These are phyloP conservation scores for Copidosoma floridanum DNA, from an alignment of 1,140 invertebrate genomes.

Conservation along the genomic window DNA sequence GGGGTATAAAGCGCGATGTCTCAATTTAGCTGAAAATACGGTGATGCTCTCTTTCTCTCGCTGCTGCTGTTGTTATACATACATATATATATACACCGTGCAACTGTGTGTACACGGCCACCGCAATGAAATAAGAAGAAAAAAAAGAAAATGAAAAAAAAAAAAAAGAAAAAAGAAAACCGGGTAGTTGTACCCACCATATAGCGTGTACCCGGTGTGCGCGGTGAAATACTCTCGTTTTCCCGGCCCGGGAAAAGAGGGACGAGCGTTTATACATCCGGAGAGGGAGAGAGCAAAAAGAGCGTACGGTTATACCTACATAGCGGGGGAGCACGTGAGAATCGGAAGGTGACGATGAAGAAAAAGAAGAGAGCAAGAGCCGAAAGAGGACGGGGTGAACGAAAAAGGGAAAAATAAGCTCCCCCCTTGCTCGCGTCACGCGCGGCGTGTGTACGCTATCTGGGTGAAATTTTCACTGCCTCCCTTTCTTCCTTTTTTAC, in stretches of 20 bases:
- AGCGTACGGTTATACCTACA: constrained; percentile 3
- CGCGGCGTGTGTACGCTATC: too few relatives aligned
- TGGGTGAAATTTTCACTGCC: too few relatives aligned
- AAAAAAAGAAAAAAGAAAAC: constrained; percentile 21
- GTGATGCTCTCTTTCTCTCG: background rate
- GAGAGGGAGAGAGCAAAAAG: background rate
- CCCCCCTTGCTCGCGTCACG: too few relatives aligned
- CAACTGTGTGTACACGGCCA: too few relatives aligned
- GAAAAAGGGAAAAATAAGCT: constrained; percentile 23
- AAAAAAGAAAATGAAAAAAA: too few relatives aligned
- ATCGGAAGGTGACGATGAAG: constrained; percentile 26
- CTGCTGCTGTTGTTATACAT: too few relatives aligned
- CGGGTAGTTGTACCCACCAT: constrained; percentile 6
- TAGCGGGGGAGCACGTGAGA: constrained; percentile 6
- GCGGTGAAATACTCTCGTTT: too few relatives aligned
- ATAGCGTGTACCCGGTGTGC: constrained; percentile 1
- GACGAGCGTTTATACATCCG: background rate
- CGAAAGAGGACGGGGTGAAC: background rate
- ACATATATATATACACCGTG: too few relatives aligned
- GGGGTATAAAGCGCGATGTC: background rate
- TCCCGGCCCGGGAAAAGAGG: background rate
- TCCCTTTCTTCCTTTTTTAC: background rate
- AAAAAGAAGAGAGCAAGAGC: background rate
- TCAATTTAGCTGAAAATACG: constrained; percentile 25
- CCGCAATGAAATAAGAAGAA: too few relatives aligned